Evolutionary conservation across 2,113 vertebrate species (phyloP).

Genomic region (Sapajus apella): DNA sequence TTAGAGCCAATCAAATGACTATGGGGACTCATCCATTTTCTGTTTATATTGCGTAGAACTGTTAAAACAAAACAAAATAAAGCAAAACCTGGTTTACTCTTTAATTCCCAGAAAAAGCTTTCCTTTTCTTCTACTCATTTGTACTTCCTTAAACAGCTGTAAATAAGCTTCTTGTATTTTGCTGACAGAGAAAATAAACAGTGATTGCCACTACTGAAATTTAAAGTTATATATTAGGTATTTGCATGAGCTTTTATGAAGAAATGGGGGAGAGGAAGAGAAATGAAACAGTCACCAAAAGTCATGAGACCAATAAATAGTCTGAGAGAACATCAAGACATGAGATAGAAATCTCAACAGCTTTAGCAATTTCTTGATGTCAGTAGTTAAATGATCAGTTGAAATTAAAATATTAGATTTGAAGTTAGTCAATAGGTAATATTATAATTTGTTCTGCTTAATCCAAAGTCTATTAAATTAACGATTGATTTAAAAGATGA

Average conservation of each 20-base stretch:
- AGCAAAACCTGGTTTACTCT: constrained; percentile 2
- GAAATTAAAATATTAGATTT: constrained; percentile 34
- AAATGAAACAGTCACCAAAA: not conserved
- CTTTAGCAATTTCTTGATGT: constrained; percentile 30
- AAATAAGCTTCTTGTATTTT: constrained; percentile 13
- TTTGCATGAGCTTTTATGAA: constrained; percentile 14
- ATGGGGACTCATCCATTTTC: not conserved
- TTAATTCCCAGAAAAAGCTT: constrained; percentile 4
- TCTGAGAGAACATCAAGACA: constrained; percentile 39
- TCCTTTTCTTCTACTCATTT: not conserved
- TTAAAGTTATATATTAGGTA: constrained; percentile 8
- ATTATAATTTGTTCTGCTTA: not conserved
- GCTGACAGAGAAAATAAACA: constrained; percentile 41
- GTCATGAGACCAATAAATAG: constrained; percentile 12
- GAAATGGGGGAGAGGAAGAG: not conserved
- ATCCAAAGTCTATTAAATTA: not conserved
- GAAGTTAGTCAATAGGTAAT: constrained; percentile 20
- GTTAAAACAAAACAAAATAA: not conserved
- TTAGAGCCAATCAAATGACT: not conserved
- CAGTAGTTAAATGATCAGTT: constrained; percentile 26
- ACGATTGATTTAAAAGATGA: constrained; percentile 32
- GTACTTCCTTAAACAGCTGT: constrained; percentile 39
- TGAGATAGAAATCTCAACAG: constrained; percentile 21
- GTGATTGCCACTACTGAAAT: not conserved
- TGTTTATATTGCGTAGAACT: not conserved